A percentile compares a stretch with the other conserved stretches of the same genome.
phyloP scores from a whole-genome alignment of 2,888 invertebrate species.

The Coecobrya sp. region DNA sequence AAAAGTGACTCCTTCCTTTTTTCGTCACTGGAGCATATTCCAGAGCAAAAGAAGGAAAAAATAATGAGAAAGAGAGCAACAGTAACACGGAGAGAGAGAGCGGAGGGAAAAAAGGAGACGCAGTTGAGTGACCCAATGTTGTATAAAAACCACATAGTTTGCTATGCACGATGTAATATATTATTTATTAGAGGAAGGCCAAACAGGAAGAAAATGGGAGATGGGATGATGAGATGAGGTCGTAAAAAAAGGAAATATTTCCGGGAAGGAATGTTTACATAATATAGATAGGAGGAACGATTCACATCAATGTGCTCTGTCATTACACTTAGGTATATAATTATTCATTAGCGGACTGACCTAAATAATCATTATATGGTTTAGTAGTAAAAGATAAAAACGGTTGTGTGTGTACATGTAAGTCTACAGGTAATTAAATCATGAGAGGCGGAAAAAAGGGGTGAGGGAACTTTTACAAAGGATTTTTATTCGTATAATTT shows the following conservation, averaged over 20 bases:
- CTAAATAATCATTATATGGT: background rate
- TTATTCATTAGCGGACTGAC: conserved; percentile 5
- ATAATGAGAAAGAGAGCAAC: background rate
- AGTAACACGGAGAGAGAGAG: background rate
- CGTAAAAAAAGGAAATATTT: conserved; percentile 1
- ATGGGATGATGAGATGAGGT: background rate
- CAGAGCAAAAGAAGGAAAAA: too few relatives aligned
- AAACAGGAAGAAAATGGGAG: background rate
- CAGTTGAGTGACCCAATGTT: background rate
- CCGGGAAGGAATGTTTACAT: background rate
- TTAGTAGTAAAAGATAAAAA: too few relatives aligned
- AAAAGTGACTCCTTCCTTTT: background rate
- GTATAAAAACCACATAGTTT: too few relatives aligned
- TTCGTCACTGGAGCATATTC: background rate
- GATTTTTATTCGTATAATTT: too few relatives aligned
- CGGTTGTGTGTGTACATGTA: background rate
- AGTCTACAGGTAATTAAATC: background rate
- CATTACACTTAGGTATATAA: background rate
- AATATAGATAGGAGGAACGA: background rate
- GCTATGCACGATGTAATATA: too few relatives aligned
- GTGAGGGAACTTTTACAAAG: too few relatives aligned
- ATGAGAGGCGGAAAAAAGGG: background rate
- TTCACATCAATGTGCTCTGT: background rate
- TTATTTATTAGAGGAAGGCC: background rate
- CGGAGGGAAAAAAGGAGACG: background rate